Percentiles rank a stretch among this genome's conserved stretches.
phyloP scores from a whole-genome alignment of 2,888 invertebrate genomes.

The Callyntrura sp. region DNA sequence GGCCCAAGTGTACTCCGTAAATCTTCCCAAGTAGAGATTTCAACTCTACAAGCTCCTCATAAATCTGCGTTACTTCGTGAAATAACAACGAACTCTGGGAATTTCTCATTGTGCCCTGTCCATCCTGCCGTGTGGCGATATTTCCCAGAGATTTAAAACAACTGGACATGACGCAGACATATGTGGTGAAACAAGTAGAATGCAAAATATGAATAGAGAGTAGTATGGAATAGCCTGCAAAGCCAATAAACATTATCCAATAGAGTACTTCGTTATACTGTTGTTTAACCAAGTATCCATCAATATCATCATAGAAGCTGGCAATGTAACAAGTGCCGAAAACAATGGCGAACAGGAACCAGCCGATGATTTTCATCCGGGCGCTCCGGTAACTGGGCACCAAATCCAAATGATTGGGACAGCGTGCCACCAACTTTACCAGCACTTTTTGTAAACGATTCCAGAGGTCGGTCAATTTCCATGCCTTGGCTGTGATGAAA shows the following conservation, averaged over 20 bases:
- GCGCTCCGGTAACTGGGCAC: conserved; percentile 54
- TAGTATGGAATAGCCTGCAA: conserved; percentile 48
- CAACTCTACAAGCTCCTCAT: conserved; percentile 60
- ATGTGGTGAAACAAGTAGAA: conserved; percentile 65
- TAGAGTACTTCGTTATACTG: conserved; percentile 25
- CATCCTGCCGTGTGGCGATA: conserved; percentile 59
- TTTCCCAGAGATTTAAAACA: conserved; percentile 56
- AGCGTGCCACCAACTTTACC: conserved; percentile 57
- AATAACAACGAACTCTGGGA: conserved; percentile 48
- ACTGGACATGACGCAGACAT: conserved; percentile 43
- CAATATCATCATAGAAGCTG: conserved; percentile 59
- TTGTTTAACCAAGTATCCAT: conserved; percentile 28
- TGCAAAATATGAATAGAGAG: conserved; percentile 67
- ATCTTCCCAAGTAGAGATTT: conserved; percentile 29
- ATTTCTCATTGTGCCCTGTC: conserved; percentile 47
- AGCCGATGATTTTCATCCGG: conserved; percentile 53
- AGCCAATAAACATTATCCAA: conserved; percentile 56
- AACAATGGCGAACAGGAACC: conserved; percentile 56
- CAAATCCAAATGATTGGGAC: conserved; percentile 57
- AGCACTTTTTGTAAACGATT: conserved; percentile 46
- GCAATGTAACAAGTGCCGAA: conserved; percentile 61
- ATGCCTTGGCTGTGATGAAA: conserved; percentile 23
- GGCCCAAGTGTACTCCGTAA: conserved; percentile 58
- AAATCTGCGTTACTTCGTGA: conserved; percentile 53
- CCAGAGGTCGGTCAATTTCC: conserved; percentile 39